These are phyloP conservation scores for Agrilus cyanescens DNA, from an alignment of 2,888 invertebrate genomes.

Conservation along the genomic window DNA sequence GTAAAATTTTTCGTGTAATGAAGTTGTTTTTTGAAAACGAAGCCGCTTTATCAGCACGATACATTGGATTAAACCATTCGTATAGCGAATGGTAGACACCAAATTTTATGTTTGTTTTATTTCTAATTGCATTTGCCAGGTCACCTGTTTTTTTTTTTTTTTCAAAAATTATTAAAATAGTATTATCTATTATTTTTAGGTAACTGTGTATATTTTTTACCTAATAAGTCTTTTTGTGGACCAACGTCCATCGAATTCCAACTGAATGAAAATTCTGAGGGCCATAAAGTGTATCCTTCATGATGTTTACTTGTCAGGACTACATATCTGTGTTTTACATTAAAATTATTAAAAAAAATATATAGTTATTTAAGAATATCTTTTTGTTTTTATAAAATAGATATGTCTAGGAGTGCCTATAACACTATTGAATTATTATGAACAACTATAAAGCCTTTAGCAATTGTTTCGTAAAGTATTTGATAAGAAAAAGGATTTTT, in stretches of 20 bases:
- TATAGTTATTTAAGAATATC: constrained; percentile 14
- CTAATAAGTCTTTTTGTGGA: constrained; percentile 64
- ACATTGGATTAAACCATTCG: constrained; percentile 83
- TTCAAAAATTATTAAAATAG: no score
- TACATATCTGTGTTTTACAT: constrained; percentile 49
- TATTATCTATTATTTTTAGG: not conserved
- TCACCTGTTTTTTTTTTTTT: constrained; percentile 38
- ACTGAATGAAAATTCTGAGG: constrained; percentile 65
- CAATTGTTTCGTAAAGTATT: no score
- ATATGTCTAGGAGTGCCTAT: not conserved
- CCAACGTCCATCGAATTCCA: constrained; percentile 76
- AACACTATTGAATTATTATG: no score
- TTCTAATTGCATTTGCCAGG: constrained; percentile 54
- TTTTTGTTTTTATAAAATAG: not conserved
- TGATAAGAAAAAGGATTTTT: no score
- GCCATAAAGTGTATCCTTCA: constrained; percentile 74
- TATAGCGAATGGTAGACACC: constrained; percentile 78
- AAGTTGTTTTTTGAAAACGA: constrained; percentile 54
- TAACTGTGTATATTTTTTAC: constrained; percentile 30
- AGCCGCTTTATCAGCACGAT: constrained; percentile 53
- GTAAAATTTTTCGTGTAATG: constrained; percentile 59
- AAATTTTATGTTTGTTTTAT: constrained; percentile 51
- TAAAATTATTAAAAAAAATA: constrained; percentile 13
- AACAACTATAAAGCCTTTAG: no score
- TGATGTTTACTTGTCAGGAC: constrained; percentile 79